phyloP scores from a whole-genome alignment of 2,888 invertebrate species.

The Hirtodrosophila duncani region DNA sequence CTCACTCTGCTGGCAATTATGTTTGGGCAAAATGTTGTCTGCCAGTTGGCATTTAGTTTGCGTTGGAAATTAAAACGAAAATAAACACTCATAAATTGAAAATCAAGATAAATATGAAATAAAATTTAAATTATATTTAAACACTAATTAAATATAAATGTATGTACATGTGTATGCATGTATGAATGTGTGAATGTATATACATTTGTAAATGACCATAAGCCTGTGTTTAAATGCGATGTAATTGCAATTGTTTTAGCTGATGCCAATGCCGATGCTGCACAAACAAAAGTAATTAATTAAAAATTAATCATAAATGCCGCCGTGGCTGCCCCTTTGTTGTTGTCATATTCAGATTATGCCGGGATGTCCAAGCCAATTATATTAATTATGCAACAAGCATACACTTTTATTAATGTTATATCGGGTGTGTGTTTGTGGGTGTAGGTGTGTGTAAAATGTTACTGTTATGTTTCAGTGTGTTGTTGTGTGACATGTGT shows the following conservation, averaged over 20 bases:
- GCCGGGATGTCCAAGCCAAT: conserved; percentile 54
- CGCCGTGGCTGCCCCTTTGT: conserved; percentile 7
- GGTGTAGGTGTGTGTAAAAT: conserved; percentile 21
- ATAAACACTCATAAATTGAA: conserved; percentile 21
- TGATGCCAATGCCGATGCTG: conserved; percentile 1
- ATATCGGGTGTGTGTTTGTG: conserved; percentile 12
- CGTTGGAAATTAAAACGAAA: conserved; percentile 1
- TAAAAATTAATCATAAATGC: conserved; percentile 47
- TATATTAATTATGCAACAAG: conserved; percentile 55
- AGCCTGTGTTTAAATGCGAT: conserved; percentile 11
- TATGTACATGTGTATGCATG: conserved; percentile 5
- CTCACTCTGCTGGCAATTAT: conserved; percentile 37
- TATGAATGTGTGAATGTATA: conserved; percentile 19
- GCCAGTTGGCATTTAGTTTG: no score
- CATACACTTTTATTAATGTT: conserved; percentile 12
- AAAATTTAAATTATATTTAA: conserved; percentile 37
- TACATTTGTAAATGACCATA: conserved; percentile 27
- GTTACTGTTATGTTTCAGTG: conserved; percentile 4
- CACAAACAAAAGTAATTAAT: conserved; percentile 46
- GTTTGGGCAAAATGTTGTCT: conserved; percentile 55
- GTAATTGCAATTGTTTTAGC: conserved; percentile 25
- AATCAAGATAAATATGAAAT: conserved; percentile 31
- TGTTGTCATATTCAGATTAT: conserved; percentile 28
- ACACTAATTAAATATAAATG: conserved; percentile 11
- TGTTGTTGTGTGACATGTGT: conserved; percentile 31